Base-by-base conservation (phyloP, 2,888 invertebrate species). In the Alloscopus bannaensis region DNA sequence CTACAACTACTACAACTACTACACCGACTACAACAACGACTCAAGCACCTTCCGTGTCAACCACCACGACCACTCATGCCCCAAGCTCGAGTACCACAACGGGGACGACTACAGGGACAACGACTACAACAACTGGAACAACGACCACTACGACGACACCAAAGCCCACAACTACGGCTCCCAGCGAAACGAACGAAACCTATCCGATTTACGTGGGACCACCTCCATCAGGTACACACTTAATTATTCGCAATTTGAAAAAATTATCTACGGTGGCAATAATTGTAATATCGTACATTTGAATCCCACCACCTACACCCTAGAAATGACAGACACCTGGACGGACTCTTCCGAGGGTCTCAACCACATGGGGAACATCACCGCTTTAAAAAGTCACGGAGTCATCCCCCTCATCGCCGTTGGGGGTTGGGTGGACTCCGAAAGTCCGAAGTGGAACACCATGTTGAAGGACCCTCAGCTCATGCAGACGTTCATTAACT, bases 401-500 rank as follows among this genome's bases (percentile, higher is more conserved):
- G 90, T 94, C 11, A 95, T 95, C 88, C 94, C 95, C 0, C 89
- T 95, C 0, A 90, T 98, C 2, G 97, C 96, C 0, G 91, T 98
- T 76, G 98, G 97, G 2, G 98, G 97, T 0, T 97, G 97, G 97
- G 96, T 95, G 87, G 96, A 97, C 89, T 97, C 96, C 0, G 94
- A 94, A 0, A 95, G 94, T 3, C 94, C 94, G 87, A 96, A 96
- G 87, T 96, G 96, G 88, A 94, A 95, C 0, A 91, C 92, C 47
- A 89, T 96, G 45, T 95, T 95, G 6, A 93, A 94, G 87, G 93
- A 91, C 86, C 90, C 92, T 0, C 88, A 91, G 0, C 92, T 94
- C 0, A 90, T 96, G 75, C 90, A 91, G 28, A 91, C 91, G 81
- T 97, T 96, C 87, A 91, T 95, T 18, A 89, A 91, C 0, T 93